These are phyloP conservation scores for Euura lappo DNA, from an alignment of 1,140 invertebrate genomes.

Conservation along the genomic window DNA sequence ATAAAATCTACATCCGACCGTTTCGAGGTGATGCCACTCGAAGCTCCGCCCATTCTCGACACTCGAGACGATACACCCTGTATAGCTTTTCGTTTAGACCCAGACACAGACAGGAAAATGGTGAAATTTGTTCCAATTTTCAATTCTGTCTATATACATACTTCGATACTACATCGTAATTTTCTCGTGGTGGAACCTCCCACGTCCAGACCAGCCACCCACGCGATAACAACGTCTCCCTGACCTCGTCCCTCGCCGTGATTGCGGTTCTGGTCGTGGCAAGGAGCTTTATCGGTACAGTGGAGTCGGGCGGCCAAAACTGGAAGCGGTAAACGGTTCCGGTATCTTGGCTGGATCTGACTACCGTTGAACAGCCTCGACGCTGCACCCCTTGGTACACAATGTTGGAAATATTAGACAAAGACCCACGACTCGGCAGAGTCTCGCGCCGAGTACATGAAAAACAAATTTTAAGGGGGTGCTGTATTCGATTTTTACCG, in stretches of 20 bases:
- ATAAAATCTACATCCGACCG: no score
- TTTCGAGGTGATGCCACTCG: no score
- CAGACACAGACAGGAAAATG: no score
- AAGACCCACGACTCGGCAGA: background rate
- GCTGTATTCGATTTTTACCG: background rate
- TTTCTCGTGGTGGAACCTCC: constrained; percentile 33
- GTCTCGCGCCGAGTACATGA: no score
- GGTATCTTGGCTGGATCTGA: constrained; percentile 51
- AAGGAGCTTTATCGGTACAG: constrained; percentile 27
- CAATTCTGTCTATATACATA: constrained; percentile 21
- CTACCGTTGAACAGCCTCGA: constrained; percentile 50
- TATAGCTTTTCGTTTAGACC: no score
- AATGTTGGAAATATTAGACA: background rate
- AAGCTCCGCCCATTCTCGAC: no score
- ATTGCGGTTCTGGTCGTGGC: constrained; percentile 24
- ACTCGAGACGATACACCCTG: no score
- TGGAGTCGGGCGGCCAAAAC: constrained; percentile 48
- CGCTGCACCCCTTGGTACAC: constrained; percentile 34
- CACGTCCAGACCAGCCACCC: constrained; percentile 53
- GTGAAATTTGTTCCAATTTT: no score
- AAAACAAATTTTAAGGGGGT: constrained; percentile 2
- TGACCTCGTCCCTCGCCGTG: constrained; percentile 29
- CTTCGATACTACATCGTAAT: constrained; percentile 52
- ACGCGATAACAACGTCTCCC: constrained; percentile 49
- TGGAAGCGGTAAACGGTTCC: constrained; percentile 49